A percentile compares a stretch with the other conserved stretches of the same genome.
Evolutionary conservation across 2,888 invertebrate species (phyloP).

Genomic region (Alentia gelatinosa): DNA sequence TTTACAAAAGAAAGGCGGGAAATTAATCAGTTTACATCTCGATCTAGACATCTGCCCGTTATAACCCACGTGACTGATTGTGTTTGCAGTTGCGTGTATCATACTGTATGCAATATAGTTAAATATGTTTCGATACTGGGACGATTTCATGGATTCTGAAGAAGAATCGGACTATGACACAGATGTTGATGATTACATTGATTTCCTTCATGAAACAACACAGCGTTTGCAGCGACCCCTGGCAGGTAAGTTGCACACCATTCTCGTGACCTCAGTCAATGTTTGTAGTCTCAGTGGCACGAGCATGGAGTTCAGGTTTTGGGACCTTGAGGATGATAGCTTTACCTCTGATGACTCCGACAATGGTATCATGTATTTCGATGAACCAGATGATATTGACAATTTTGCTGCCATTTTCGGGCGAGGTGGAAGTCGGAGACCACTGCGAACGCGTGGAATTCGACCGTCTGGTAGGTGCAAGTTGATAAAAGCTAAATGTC

Average conservation of each 20-base stretch:
- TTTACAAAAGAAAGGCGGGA: background rate
- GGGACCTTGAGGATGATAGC: constrained; percentile 14
- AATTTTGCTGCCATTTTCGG: background rate
- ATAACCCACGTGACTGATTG: background rate
- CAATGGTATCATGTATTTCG: background rate
- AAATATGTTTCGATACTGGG: background rate
- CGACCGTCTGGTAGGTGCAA: too few relatives aligned
- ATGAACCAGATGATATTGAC: background rate
- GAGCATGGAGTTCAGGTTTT: constrained; percentile 22
- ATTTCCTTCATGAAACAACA: background rate
- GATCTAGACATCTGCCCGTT: background rate
- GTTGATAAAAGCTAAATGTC: too few relatives aligned
- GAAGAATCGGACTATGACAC: background rate
- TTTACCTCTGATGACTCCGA: background rate
- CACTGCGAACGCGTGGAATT: constrained; percentile 15
- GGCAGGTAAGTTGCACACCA: background rate
- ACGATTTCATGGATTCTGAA: background rate
- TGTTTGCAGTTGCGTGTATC: background rate
- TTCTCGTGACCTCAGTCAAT: background rate
- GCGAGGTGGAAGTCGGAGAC: constrained; percentile 1
- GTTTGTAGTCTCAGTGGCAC: background rate
- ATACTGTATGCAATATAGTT: background rate
- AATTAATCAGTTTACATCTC: too few relatives aligned
- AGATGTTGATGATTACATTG: background rate
- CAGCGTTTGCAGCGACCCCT: constrained; percentile 25